A percentile compares a stretch with the other conserved stretches of the same genome.
These are phyloP conservation scores for Amphimedon queenslandica DNA, from an alignment of 37 sponge, comb jelly and placozoan genomes.

Conservation along the genomic window DNA sequence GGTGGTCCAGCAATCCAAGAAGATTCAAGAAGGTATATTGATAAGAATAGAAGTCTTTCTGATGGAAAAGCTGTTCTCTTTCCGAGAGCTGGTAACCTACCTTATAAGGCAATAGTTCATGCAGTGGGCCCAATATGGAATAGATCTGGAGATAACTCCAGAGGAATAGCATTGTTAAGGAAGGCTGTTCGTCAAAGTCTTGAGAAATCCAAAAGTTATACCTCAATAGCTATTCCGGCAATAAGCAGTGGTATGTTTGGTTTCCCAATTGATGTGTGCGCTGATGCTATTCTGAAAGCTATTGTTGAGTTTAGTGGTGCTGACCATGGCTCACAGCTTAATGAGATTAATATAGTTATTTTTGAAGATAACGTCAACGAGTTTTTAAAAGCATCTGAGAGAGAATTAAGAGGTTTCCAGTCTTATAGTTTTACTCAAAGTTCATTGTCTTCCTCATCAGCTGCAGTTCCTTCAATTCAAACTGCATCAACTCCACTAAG, in stretches of 20 bases:
- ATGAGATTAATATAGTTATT: slow-evolving; percentile 35
- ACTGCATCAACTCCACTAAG: neutral
- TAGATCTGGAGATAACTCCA: slow-evolving; percentile 1
- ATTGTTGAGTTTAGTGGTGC: slow-evolving; percentile 13
- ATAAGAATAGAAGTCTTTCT: slow-evolving; percentile 19
- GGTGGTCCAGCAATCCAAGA: slow-evolving; percentile 58
- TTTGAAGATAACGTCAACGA: slow-evolving; percentile 1
- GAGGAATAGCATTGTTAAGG: slow-evolving; percentile 1
- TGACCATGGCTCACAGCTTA: neutral
- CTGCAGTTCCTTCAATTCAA: neutral
- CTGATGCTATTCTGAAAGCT: slow-evolving; percentile 23
- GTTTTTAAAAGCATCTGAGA: slow-evolving; percentile 15
- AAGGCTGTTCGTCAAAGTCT: slow-evolving; percentile 19
- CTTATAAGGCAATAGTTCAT: slow-evolving; percentile 64
- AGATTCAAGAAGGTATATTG: slow-evolving; percentile 19
- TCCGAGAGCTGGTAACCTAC: slow-evolving; percentile 35
- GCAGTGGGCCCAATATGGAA: slow-evolving; percentile 60
- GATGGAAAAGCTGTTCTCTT: slow-evolving; percentile 48
- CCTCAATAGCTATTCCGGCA: slow-evolving; percentile 56
- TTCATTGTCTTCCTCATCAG: neutral
- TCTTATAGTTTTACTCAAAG: neutral
- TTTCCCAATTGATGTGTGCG: slow-evolving; percentile 50
- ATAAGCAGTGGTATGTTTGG: slow-evolving; percentile 69
- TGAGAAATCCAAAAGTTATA: slow-evolving; percentile 11
- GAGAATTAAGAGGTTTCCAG: neutral